These are phyloP conservation scores for Aspidiotus rigidus DNA, from an alignment of 2,888 invertebrate genomes.

Conservation along the genomic window DNA sequence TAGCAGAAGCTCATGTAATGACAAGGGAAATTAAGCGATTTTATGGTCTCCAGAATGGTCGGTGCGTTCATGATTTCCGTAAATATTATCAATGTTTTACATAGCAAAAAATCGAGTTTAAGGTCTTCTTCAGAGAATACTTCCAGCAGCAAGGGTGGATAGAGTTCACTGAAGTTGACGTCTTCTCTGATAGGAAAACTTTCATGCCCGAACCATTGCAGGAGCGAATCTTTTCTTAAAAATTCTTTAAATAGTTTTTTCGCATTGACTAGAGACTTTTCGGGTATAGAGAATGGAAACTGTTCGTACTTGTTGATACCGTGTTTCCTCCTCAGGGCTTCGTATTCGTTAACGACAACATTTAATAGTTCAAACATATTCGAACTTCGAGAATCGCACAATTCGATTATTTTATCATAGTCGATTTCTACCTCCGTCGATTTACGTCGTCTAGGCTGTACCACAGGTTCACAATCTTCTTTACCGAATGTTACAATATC, in stretches of 20 bases:
- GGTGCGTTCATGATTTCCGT: constrained; percentile 40
- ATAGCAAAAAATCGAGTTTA: constrained; percentile 38
- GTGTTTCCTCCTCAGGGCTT: neutral
- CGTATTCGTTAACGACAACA: constrained; percentile 5
- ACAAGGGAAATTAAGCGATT: constrained; percentile 38
- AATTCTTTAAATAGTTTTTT: constrained; percentile 18
- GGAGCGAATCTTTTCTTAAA: neutral
- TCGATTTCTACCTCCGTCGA: constrained; percentile 10
- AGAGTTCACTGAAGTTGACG: neutral
- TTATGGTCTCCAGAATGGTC: constrained; percentile 38
- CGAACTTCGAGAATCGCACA: neutral
- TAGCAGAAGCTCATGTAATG: constrained; percentile 40
- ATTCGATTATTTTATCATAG: constrained; percentile 12
- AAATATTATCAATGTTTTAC: constrained; percentile 42
- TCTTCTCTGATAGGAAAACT: constrained; percentile 4
- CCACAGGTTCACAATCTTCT: constrained; percentile 32
- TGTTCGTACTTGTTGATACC: constrained; percentile 8
- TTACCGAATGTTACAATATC: constrained; percentile 7
- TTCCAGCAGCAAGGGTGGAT: constrained; percentile 16
- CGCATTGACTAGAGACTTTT: constrained; percentile 7
- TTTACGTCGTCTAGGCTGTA: constrained; percentile 13
- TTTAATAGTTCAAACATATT: constrained; percentile 9
- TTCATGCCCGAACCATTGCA: constrained; percentile 20
- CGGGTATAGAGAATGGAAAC: constrained; percentile 19
- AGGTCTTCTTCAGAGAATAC: constrained; percentile 20